Evolutionary conservation across 2,888 invertebrate species (phyloP), one percentile per base, ranked within the genome.

Genomic region (Plagodis pulveraria): DNA sequence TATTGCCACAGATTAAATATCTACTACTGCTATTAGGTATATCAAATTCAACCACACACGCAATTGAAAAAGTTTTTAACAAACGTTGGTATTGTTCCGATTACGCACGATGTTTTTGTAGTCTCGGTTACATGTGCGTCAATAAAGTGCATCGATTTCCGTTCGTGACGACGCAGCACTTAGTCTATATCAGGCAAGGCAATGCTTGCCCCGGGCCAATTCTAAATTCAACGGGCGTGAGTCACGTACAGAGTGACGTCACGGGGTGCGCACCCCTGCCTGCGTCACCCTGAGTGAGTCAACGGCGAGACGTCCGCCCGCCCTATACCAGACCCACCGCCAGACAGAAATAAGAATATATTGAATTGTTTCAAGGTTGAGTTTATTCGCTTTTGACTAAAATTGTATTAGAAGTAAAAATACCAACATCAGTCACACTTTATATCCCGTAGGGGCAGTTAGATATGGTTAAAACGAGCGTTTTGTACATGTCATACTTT

Each of bases 231-330:
- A 71, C 67, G 70, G 72, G 76, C 64, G 77, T 87, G 86, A 87
- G 80, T 87, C 87, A 87, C 75, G 71, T 67, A 67, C 61, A 61
- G 72, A 56, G 70, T 83, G 86, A 86, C 86, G 87, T 87, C 87
- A 87, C 79, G 66, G 84, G 85, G 83, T 81, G 83, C 66, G 72
- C 81, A 80, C 84, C 84, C 86, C 77, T 69, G 72, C 72, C 79
- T 73, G 46, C 52, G 53, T 59, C 60, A 59, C 58, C 80, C 77
- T 66, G 74, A 70, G 74, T 86, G 86, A 86, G 75, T 86, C 86
- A 86, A 73, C 77, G 69, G 70, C 71, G 71, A 76, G 63, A 65
- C 78, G 77, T 71, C 69, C 71, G 71, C 70, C 69, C 66, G 65
- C 71, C 71, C 66, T 66, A 66, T 50, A 56, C 65, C 71, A 78